Evolutionary conservation across 2,888 invertebrate genomes (phyloP), one percentile per base, ranked within the genome.

Genomic region (Alloscopus bannaensis): DNA sequence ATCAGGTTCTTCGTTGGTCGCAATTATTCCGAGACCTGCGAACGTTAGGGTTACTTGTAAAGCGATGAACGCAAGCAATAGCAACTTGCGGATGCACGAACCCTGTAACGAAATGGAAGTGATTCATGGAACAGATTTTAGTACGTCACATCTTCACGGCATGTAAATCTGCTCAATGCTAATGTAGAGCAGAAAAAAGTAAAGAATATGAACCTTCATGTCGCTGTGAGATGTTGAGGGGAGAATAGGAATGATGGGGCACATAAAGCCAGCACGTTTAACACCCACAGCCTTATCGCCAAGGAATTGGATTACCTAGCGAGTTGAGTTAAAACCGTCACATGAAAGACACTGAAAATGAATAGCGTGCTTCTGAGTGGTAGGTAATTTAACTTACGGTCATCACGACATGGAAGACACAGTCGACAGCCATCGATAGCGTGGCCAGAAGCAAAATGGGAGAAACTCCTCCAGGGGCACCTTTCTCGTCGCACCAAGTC

Each of bases 241-340:
- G 13, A 52, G 16, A 8, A 66, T 50, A 1, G 66, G 66, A 20
- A 66, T 24, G 18, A 66, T 66, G 1, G 66, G 66, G 22, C 29
- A n/a, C n/a, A n/a, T n/a, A 66, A n/a, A 31, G 24, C 66, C 66
- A 66, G 3, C 62, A 36, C 66, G 3, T 13, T 8, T 2, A 3
- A 66, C 11, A 0, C 22, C 36, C 1, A 29, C 22, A 16, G 4
- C 11, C 16, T 3, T 29, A 20, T 66, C 66, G 1, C 3, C 4
- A 22, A 66, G 4, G 6, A 66, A 1, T 11, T 66, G 52, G 11
- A 62, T 1, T 2, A 62, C 11, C 62, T 62, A 20, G 13, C 1
- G 3, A 13, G 18, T 11, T 4, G n/a, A 6, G 3, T 20, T 13
- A 11, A 3, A 40, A 20, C 40, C n/a, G 3, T 6, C 18, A 31